phyloP scores from a whole-genome alignment of 1,140 invertebrate genomes.

The Lepidurus arcticus region DNA sequence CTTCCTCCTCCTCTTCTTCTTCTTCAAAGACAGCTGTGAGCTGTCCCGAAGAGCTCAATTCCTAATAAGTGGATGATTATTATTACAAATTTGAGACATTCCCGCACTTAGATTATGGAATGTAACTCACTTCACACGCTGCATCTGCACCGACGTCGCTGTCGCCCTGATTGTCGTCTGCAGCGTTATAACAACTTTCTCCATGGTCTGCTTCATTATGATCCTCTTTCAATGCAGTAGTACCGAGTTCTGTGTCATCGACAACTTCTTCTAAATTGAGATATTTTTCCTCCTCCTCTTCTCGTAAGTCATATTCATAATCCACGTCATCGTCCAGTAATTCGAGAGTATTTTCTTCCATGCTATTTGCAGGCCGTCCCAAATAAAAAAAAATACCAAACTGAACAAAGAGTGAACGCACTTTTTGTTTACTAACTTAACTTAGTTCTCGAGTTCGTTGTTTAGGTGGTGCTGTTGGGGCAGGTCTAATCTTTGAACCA shows the following conservation, averaged over 20 bases:
- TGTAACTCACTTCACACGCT: not conserved
- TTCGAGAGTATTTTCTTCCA: not conserved
- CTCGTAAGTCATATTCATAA: constrained; percentile 1
- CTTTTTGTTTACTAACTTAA: no score
- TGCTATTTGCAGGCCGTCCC: not conserved
- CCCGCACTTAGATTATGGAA: not conserved
- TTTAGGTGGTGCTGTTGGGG: no score
- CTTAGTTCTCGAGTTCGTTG: no score
- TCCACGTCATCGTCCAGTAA: not conserved
- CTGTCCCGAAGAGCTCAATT: not conserved
- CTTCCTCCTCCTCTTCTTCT: not conserved
- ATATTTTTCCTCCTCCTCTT: not conserved
- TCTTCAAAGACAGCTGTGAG: not conserved
- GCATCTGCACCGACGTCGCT: not conserved
- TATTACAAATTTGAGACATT: not conserved
- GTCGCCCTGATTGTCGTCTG: not conserved
- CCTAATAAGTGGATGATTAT: not conserved
- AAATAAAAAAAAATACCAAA: no score
- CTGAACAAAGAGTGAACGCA: no score
- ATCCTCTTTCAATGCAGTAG: not conserved
- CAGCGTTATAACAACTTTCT: not conserved
- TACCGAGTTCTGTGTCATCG: not conserved
- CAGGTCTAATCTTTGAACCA: no score
- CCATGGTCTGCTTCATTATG: not conserved
- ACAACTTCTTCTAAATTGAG: not conserved